These are phyloP conservation scores for Sorex araneus DNA, from an alignment of 2,113 vertebrate species.

Conservation along the genomic window DNA sequence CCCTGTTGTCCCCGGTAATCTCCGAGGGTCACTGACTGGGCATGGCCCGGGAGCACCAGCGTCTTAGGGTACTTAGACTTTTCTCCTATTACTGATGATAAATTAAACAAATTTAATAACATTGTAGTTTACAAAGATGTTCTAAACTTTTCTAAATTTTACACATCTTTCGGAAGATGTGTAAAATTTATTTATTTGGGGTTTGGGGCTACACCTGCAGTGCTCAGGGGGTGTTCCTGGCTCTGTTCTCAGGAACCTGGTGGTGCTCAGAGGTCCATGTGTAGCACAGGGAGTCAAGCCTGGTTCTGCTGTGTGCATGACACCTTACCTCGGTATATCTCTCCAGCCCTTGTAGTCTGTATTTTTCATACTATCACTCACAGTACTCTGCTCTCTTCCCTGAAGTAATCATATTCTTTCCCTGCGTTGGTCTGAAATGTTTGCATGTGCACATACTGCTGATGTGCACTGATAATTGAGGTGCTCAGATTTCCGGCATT, in stretches of 20 bases:
- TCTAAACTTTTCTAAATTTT: no score
- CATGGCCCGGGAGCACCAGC: background rate
- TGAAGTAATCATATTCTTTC: conserved; percentile 13
- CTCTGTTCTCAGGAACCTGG: no score
- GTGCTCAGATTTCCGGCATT: conserved; percentile 22
- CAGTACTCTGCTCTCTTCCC: background rate
- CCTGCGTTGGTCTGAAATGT: background rate
- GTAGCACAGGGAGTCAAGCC: no score
- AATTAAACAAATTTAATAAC: conserved; percentile 45
- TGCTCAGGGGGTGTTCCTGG: background rate
- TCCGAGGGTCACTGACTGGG: conserved; percentile 32
- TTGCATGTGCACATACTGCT: background rate
- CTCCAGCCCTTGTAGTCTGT: background rate
- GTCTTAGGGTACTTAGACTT: conserved; percentile 41
- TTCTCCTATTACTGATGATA: conserved; percentile 30
- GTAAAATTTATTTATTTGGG: no score
- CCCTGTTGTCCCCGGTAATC: conserved; percentile 21
- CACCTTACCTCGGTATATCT: no score
- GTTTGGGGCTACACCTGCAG: no score
- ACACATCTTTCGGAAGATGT: no score
- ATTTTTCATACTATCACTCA: background rate
- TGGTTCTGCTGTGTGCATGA: no score
- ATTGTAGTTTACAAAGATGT: conserved; percentile 27
- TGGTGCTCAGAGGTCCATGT: no score
- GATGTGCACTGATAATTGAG: background rate